phyloP scores from a whole-genome alignment of 2,888 invertebrate species.

The Incurvaria masculella region DNA sequence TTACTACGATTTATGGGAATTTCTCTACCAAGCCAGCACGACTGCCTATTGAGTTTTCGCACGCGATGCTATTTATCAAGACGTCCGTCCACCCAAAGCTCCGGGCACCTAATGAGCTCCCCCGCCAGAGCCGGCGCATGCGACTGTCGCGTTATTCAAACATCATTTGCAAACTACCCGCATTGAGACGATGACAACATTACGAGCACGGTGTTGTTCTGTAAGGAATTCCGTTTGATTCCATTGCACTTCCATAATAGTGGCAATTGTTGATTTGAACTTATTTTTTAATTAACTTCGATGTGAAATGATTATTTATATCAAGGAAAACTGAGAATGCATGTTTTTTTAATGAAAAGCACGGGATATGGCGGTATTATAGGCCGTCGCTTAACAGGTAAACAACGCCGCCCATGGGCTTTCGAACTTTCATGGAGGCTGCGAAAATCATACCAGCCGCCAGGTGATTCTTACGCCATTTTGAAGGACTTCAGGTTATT shows the following conservation, averaged over 20 bases:
- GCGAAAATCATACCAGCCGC: too few relatives aligned
- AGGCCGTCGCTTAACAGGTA: too few relatives aligned
- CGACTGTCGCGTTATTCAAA: constrained; percentile 41
- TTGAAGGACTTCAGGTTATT: too few relatives aligned
- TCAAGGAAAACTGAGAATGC: too few relatives aligned
- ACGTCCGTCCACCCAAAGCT: background rate
- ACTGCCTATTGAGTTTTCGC: background rate
- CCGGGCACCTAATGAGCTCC: background rate
- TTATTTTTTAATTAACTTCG: too few relatives aligned
- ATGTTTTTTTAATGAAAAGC: too few relatives aligned
- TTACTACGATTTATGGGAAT: background rate
- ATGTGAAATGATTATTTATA: too few relatives aligned
- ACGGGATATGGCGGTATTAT: too few relatives aligned
- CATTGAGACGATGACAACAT: constrained; percentile 28
- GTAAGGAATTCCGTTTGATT: background rate
- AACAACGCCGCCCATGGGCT: too few relatives aligned
- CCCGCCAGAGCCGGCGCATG: constrained; percentile 10
- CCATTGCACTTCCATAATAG: background rate
- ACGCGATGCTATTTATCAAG: background rate
- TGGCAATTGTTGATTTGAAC: background rate
- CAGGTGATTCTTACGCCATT: too few relatives aligned
- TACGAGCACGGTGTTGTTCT: background rate
- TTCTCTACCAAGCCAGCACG: background rate
- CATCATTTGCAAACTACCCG: constrained; percentile 52
- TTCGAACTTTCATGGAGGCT: too few relatives aligned